Conservation (phyloP, 2,888 invertebrate species). For the Nymphalis polychloros region DNA sequence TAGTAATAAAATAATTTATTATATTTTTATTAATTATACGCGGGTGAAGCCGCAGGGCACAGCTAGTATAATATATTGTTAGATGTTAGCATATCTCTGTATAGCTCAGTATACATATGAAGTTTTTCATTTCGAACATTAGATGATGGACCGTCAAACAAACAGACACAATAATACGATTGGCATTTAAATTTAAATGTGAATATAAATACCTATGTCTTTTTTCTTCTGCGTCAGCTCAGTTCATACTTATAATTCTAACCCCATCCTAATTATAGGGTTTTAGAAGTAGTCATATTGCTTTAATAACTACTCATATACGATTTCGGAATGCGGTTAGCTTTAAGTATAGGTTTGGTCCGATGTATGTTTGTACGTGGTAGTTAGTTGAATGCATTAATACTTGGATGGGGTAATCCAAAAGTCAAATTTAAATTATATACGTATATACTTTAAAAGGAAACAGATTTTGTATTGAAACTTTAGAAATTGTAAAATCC, state of each 20-base stretch:
- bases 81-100: too few relatives aligned
- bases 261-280: slow-evolving; percentile 20
- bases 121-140: too few relatives aligned
- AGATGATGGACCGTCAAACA: too few relatives aligned
- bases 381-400: slow-evolving; percentile 7
- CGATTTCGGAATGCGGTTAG: slow-evolving; percentile 20
- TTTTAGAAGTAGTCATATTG: slow-evolving; percentile 16
- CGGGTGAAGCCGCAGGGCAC: too few relatives aligned
- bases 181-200: background rate
- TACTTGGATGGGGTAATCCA: too few relatives aligned
- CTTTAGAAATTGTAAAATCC: too few relatives aligned
- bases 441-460: too few relatives aligned
- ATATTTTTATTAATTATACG: too few relatives aligned
- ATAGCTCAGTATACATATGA: too few relatives aligned
- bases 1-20: too few relatives aligned
- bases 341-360: slow-evolving; percentile 31
- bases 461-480: background rate
- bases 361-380: slow-evolving; percentile 13
- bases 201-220: background rate
- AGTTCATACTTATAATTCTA: background rate
- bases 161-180: background rate
- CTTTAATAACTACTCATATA: slow-evolving; percentile 24
- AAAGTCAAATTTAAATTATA: too few relatives aligned
- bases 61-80: too few relatives aligned
- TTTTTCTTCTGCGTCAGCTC: background rate